These are phyloP conservation scores for Nephila pilipes DNA, from an alignment of 1,140 invertebrate species.

Conservation along the genomic window DNA sequence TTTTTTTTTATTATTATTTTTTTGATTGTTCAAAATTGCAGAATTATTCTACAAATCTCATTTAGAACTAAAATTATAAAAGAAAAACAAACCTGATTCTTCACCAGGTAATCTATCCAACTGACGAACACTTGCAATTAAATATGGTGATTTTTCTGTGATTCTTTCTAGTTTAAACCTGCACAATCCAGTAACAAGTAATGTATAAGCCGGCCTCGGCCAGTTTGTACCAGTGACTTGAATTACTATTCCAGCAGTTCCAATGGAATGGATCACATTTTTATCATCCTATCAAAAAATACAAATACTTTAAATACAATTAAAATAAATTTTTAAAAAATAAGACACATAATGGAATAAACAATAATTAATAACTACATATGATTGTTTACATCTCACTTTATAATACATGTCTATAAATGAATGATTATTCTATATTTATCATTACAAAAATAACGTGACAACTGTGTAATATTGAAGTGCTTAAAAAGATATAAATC, in stretches of 20 bases:
- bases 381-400: too few relatives aligned
- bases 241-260: slow-evolving; percentile 83
- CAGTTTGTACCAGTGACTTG: slow-evolving; percentile 84
- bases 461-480: too few relatives aligned
- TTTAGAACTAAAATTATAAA: background rate
- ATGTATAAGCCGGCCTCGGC: slow-evolving; percentile 83
- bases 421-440: too few relatives aligned
- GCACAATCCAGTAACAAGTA: slow-evolving; percentile 83
- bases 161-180: slow-evolving; percentile 82
- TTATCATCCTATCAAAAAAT: slow-evolving; percentile 68
- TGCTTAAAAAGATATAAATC: too few relatives aligned
- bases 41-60: background rate
- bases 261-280: slow-evolving; percentile 81
- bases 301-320: background rate
- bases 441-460: too few relatives aligned
- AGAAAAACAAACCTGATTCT: slow-evolving; percentile 77
- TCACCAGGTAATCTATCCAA: slow-evolving; percentile 82
- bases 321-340: background rate
- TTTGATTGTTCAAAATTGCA: too few relatives aligned
- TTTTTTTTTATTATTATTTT: too few relatives aligned
- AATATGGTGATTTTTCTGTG: slow-evolving; percentile 83
- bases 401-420: too few relatives aligned
- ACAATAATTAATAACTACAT: too few relatives aligned
- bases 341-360: too few relatives aligned
- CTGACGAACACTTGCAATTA: slow-evolving; percentile 83